Conservation (phyloP, 1,140 invertebrate genomes). For the Ptiloglossa arizonensis region DNA sequence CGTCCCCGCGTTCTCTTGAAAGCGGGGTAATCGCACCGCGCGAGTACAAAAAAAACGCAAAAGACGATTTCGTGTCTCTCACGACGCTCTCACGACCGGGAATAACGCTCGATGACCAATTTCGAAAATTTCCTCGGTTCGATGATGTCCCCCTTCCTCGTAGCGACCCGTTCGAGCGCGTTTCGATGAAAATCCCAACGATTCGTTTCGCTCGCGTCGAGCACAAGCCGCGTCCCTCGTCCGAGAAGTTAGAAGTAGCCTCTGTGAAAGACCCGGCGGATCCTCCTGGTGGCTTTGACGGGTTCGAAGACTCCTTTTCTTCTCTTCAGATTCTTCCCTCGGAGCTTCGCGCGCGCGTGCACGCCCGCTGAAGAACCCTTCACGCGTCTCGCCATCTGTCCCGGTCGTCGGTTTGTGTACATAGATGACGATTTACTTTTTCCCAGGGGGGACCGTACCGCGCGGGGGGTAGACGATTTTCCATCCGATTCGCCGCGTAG, state of each 20-base stretch:
- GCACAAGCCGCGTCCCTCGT: background rate
- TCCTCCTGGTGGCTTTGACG: background rate
- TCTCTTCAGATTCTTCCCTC: constrained; percentile 32
- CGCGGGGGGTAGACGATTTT: constrained; percentile 34
- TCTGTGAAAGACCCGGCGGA: background rate
- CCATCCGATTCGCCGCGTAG: constrained; percentile 42
- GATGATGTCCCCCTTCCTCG: no score
- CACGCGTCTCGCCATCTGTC: constrained; percentile 39
- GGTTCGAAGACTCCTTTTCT: constrained; percentile 39
- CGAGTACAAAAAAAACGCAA: no score
- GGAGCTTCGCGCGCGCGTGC: no score
- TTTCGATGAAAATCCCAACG: background rate
- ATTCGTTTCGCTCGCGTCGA: background rate
- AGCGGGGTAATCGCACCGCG: no score
- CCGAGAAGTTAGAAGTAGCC: constrained; percentile 18
- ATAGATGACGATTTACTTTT: constrained; percentile 64
- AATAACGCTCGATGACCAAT: no score
- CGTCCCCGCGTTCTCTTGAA: no score
- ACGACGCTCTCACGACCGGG: no score
- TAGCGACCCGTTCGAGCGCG: background rate
- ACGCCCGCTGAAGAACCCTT: constrained; percentile 50
- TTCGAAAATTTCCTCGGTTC: no score
- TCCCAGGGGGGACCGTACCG: background rate
- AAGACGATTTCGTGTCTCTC: no score
- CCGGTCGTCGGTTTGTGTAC: constrained; percentile 43